A percentile compares a stretch with the other conserved stretches of the same genome.
phyloP scores from a whole-genome alignment of 1,140 invertebrate species.

The Thaumatotibia leucotreta region DNA sequence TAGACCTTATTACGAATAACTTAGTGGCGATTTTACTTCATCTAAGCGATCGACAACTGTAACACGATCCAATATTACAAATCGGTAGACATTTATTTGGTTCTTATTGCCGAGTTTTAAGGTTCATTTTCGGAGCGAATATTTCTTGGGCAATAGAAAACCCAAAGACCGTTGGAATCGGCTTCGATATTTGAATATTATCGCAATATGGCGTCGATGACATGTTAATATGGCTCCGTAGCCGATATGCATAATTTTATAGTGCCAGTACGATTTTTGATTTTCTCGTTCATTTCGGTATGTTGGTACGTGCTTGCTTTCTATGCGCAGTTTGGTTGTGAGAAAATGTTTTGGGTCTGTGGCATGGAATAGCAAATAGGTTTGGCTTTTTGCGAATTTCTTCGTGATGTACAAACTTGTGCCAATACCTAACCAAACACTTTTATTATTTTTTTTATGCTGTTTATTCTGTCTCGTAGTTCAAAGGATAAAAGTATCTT shows the following conservation, averaged over 20 bases:
- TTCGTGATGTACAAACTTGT: too few relatives aligned
- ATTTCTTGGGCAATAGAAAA: conserved; percentile 1
- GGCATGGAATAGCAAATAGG: neutral
- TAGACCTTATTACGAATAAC: neutral
- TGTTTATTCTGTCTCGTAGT: too few relatives aligned
- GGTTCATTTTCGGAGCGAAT: neutral
- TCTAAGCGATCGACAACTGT: neutral
- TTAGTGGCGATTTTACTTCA: neutral
- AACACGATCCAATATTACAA: neutral
- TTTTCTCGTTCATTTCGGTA: conserved; percentile 5
- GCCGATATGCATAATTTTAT: conserved; percentile 13
- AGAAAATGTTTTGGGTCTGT: neutral
- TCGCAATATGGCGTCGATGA: conserved; percentile 9
- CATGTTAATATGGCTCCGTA: conserved; percentile 7
- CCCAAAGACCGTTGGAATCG: neutral
- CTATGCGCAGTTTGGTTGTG: neutral
- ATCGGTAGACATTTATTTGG: neutral
- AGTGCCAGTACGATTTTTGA: conserved; percentile 8
- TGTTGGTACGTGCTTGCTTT: conserved; percentile 8
- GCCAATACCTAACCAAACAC: too few relatives aligned
- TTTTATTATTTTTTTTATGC: too few relatives aligned
- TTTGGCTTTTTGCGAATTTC: too few relatives aligned
- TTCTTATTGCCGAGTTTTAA: neutral
- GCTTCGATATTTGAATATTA: conserved; percentile 3
- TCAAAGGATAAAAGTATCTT: too few relatives aligned